Conservation (phyloP, 92 coral and sea anemone species). For the Montipora capitata region DNA sequence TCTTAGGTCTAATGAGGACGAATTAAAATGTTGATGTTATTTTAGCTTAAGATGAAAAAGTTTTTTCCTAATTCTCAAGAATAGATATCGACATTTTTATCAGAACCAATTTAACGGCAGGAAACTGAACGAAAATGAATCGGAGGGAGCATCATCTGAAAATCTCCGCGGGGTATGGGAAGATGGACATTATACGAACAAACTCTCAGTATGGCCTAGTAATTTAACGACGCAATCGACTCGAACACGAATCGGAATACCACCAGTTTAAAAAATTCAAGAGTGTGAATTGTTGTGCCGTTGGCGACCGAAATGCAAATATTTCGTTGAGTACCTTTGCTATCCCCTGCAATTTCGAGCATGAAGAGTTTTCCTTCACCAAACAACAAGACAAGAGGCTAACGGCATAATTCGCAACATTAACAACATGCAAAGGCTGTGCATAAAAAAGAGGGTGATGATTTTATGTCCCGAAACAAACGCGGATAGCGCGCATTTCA, state of each 20-base stretch:
- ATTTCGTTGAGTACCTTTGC: conserved; percentile 1
- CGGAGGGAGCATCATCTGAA: neutral
- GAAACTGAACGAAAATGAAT: neutral
- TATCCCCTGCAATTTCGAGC: neutral
- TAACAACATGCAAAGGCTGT: neutral
- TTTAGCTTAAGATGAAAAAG: conserved; percentile 8
- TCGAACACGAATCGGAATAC: conserved; percentile 8
- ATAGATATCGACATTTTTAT: neutral
- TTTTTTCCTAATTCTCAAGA: neutral
- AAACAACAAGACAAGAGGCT: neutral
- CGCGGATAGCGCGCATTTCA: no score
- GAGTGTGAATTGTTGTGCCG: neutral
- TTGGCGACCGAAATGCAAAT: neutral
- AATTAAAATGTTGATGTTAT: conserved; percentile 52
- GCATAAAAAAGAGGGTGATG: neutral
- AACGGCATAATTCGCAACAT: conserved; percentile 22
- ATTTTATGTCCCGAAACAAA: no score
- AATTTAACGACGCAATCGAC: neutral
- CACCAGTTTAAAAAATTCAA: neutral
- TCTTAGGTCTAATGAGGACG: conserved; percentile 24
- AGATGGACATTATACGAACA: neutral
- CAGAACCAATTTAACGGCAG: neutral
- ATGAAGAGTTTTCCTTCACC: neutral
- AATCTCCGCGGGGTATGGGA: neutral
- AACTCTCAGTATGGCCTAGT: neutral